Evolutionary conservation across 2,797 vertebrate species (phyloP), one percentile per base, ranked within the genome.

Genomic region (Halcyon badia): DNA sequence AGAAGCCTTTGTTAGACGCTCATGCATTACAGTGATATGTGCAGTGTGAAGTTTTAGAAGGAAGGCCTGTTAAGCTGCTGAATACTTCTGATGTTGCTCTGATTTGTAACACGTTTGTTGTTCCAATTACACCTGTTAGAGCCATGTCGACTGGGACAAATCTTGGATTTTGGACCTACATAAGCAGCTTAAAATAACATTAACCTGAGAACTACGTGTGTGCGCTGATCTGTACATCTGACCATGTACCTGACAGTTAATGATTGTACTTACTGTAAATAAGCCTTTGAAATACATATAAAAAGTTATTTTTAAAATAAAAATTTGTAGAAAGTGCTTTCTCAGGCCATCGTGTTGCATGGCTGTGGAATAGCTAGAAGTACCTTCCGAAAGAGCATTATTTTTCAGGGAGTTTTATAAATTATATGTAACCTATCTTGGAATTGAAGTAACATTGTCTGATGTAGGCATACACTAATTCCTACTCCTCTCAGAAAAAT

Each of bases 241-340:
- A 46, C 46, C 1, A 0, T 49, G 52, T 54, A 73, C 56, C 62
- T 82, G 69, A 64, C 22, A 79, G 60, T 51, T 91, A 92, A 87
- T 90, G 81, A 83, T 35, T 79, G 61, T 92, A 81, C 14, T 75
- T 89, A 75, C 46, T 92, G 93, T 96, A 96, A 94, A 92, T 85
- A 91, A 89, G 46, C 39, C 61, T 89, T 89, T 73, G 61, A 89
- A 97, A 89, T 94, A 56, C 30, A 46, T 66, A 56, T 1, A 48
- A 80, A 79, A 58, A n/a, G 30, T 61, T 87, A 75, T 93, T 97
- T 97, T 97, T 33, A 31, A 94, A 95, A 92, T 61, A 80, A 70
- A 83, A 10, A 44, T 81, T 92, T 69, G 30, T 83, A 56, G 57
- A 42, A 87, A 85, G 49, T 78, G 0, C 35, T 92, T 96, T 95